phyloP scores from a whole-genome alignment of 2,888 invertebrate species.

The Drosophila flavopinicola region DNA sequence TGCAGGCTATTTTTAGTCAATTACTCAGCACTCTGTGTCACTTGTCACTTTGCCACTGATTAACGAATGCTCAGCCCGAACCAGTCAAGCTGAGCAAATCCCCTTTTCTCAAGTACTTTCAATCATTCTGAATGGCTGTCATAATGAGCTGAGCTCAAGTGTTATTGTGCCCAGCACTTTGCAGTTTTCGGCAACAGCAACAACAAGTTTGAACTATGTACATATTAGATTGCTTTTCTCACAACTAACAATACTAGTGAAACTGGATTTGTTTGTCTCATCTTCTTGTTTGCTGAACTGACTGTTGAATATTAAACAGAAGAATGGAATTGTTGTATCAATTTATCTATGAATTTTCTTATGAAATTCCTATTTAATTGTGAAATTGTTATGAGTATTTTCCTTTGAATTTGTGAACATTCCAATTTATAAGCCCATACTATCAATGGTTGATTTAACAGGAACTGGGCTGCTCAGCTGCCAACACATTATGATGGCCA shows the following conservation, averaged over 20 bases:
- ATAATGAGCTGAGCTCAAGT: conserved; percentile 6
- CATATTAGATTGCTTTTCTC: no score
- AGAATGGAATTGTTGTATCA: neutral
- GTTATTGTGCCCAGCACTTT: conserved; percentile 2
- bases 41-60: neutral
- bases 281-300: neutral
- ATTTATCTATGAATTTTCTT: neutral
- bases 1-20: neutral
- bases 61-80: neutral
- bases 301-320: neutral
- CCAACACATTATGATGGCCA: conserved; percentile 23
- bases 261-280: neutral
- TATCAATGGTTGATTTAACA: no score
- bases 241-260: no score
- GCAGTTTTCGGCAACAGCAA: no score
- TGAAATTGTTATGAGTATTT: no score
- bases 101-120: conserved; percentile 1
- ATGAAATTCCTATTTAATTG: no score
- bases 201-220: neutral
- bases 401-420: no score
- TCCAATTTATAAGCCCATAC: no score
- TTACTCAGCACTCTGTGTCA: neutral
- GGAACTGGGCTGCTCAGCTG: neutral
- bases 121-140: conserved; percentile 6
- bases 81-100: neutral